phyloP scores from a whole-genome alignment of 1,140 invertebrate genomes.

The Diplogasteroides magnus region DNA sequence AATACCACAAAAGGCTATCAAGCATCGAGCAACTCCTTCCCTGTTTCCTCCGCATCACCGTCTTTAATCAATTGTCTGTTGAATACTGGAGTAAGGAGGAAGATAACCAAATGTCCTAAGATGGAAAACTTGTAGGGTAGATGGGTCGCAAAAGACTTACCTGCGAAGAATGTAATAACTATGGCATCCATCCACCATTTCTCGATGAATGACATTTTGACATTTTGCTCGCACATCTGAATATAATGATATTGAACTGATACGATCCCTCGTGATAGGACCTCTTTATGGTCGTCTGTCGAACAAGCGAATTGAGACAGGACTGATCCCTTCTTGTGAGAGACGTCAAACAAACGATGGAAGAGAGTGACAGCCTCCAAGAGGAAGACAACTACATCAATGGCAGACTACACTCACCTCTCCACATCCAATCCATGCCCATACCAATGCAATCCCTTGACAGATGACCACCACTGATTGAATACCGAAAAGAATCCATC shows the following conservation, averaged over 20 bases:
- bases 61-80: constrained; percentile 17
- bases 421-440: constrained; percentile 15
- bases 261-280: not conserved
- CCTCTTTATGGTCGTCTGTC: constrained; percentile 27
- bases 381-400: not conserved
- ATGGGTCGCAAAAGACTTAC: too few relatives aligned
- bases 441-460: constrained; percentile 8
- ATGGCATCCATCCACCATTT: constrained; percentile 24
- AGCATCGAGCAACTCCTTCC: constrained; percentile 1
- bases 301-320: constrained; percentile 17
- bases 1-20: not conserved
- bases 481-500: constrained; percentile 16
- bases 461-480: constrained; percentile 10
- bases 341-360: constrained; percentile 10
- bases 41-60: not conserved
- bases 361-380: constrained; percentile 4
- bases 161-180: constrained; percentile 15
- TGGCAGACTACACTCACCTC: not conserved
- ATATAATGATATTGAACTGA: not conserved
- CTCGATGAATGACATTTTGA: constrained; percentile 15
- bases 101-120: constrained; percentile 14
- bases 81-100: constrained; percentile 21
- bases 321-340: constrained; percentile 15
- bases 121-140: too few relatives aligned
- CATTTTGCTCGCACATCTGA: constrained; percentile 25